These are phyloP conservation scores for Heliconius ethilla DNA, from an alignment of 2,888 invertebrate genomes.

Conservation along the genomic window DNA sequence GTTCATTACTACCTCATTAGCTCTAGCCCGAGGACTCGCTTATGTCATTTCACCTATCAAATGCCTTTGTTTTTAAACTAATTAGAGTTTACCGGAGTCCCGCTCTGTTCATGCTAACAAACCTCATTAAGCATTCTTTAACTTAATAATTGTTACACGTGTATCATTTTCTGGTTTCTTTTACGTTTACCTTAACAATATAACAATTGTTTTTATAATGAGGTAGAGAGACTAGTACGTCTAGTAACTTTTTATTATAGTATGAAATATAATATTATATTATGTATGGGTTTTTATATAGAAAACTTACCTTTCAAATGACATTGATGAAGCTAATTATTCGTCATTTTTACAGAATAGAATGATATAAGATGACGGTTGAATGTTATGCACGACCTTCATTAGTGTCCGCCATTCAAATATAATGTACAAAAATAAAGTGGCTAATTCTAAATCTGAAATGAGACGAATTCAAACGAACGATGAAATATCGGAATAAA, in stretches of 20 bases:
- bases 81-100: slow-evolving; percentile 61
- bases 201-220: slow-evolving; percentile 26
- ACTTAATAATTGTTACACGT: slow-evolving; percentile 63
- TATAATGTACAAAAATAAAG: slow-evolving; percentile 43
- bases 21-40: slow-evolving; percentile 57
- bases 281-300: not conserved
- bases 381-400: slow-evolving; percentile 42
- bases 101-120: slow-evolving; percentile 53
- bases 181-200: slow-evolving; percentile 22
- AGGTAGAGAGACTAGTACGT: slow-evolving; percentile 4
- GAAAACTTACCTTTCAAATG: slow-evolving; percentile 15
- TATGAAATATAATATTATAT: not conserved
- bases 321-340: slow-evolving; percentile 42
- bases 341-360: slow-evolving; percentile 24
- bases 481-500: slow-evolving; percentile 23
- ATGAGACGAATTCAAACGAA: slow-evolving; percentile 27
- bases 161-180: slow-evolving; percentile 44
- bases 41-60: slow-evolving; percentile 56
- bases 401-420: slow-evolving; percentile 41
- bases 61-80: slow-evolving; percentile 71
- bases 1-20: slow-evolving; percentile 70
- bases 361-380: slow-evolving; percentile 39
- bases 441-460: slow-evolving; percentile 40
- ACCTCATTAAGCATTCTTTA: slow-evolving; percentile 53
- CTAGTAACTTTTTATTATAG: not conserved